Base-by-base conservation (phyloP, 2,888 invertebrate species). In the Steinernema carpocapsae region DNA sequence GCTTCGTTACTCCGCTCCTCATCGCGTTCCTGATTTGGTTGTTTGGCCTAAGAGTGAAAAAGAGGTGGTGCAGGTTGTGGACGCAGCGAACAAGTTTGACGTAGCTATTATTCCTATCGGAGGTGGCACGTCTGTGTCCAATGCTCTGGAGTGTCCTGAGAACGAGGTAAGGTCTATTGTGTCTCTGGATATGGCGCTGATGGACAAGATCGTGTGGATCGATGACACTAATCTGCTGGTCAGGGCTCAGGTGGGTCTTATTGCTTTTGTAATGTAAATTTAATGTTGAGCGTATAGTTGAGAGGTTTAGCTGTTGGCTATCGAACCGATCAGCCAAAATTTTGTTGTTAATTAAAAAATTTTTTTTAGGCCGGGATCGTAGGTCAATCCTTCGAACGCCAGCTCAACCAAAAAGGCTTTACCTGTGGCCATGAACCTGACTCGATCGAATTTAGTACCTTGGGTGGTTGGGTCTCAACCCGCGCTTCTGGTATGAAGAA, bases 401-500 rank as follows among this genome's bases (percentile, higher is more conserved):
- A 83, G 56, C 75, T 84, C 48, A 82, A 71, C 26, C 75, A 64
- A n/a, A 77, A 77, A 37, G 83, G 84, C 4, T 88, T 79, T 79
- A 87, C 84, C n/a, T 81, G 84, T 81, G 99, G 99, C 0, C 96
- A 99, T 88, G 97, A 99, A 88, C 99, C 99, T 0, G 99, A 99
- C 88, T 97, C 96, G 0, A 95, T 94, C 88, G 97, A 99, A 89
- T 99, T 99, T 89, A 89, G 89, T 74, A 88, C 90, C 17, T 91
- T 99, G 0, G 97, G 97, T 4, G 97, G 97, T 0, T 99, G 99
- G 97, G 94, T 96, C 64, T 94, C 95, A 1, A 96, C 96, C 0
- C 89, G 95, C 72, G 96, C 96, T 0, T 94, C 94, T n/a, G 97
- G 99, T 73, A 97, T 97, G 97, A 99, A 97, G 90, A 99, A 97